Evolutionary conservation across 2,113 vertebrate genomes (phyloP).

Genomic region (Lonchura striata): DNA sequence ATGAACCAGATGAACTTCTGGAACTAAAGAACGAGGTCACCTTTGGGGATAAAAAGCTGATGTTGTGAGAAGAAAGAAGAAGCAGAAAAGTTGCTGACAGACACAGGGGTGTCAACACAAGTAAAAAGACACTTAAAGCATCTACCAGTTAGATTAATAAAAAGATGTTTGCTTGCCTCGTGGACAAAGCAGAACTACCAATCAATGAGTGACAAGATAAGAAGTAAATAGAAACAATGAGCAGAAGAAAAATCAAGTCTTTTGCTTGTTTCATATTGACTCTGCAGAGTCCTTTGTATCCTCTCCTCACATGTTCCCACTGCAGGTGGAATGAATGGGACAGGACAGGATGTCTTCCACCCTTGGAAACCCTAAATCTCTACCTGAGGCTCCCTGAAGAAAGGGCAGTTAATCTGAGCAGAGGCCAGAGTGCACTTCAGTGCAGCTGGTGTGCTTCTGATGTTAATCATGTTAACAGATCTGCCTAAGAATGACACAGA

Average conservation of each 20-base stretch:
- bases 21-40: not conserved
- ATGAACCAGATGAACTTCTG: not conserved
- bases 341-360: not conserved
- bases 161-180: not conserved
- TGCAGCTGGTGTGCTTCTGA: not conserved
- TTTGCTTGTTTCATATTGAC: not conserved
- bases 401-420: not conserved
- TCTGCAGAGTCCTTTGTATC: not conserved
- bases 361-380: not conserved
- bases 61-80: not conserved
- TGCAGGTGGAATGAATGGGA: not conserved
- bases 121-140: not conserved
- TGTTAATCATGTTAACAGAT: not conserved
- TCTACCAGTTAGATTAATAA: not conserved
- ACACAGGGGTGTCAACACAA: not conserved
- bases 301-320: not conserved
- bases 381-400: not conserved
- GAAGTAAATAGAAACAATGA: not conserved
- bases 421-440: not conserved
- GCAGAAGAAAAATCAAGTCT: not conserved
- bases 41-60: not conserved
- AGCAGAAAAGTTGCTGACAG: not conserved
- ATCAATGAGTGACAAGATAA: not conserved
- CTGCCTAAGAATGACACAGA: not conserved
- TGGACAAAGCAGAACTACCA: not conserved